Conservation (phyloP, 2,888 invertebrate species). For the Cetonia aurata region DNA sequence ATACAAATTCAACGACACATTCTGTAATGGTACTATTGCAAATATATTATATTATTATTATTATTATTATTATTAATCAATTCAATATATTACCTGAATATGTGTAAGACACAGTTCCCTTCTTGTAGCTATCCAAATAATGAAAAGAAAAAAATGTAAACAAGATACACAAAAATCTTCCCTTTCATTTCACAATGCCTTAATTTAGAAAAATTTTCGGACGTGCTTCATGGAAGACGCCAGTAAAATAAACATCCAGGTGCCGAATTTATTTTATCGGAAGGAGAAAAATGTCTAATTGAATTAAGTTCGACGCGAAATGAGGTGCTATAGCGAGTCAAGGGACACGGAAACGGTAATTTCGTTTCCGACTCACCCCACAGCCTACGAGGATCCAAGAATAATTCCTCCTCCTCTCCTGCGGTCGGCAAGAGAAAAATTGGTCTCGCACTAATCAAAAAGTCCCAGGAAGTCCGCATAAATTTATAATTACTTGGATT, state of each 20-base stretch:
- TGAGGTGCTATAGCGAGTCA: constrained; percentile 10
- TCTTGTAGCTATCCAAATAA: too few relatives aligned
- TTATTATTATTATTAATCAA: too few relatives aligned
- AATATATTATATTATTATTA: too few relatives aligned
- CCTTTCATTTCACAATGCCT: too few relatives aligned
- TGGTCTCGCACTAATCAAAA: constrained; percentile 38
- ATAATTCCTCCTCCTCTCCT: constrained; percentile 28
- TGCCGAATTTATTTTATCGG: neutral
- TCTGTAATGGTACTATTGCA: too few relatives aligned
- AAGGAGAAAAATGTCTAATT: constrained; percentile 20
- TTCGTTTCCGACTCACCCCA: neutral
- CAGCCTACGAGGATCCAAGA: constrained; percentile 17
- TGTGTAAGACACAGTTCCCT: too few relatives aligned
- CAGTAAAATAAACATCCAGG: neutral
- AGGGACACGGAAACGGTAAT: constrained; percentile 14
- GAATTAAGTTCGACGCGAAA: constrained; percentile 30
- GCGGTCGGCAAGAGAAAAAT: constrained; percentile 16
- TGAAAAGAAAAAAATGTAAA: too few relatives aligned
- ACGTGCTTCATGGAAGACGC: too few relatives aligned
- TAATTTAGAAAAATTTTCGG: too few relatives aligned
- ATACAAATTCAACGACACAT: too few relatives aligned
- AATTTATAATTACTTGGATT: constrained; percentile 38
- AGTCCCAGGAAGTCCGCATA: constrained; percentile 38
- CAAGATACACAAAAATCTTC: too few relatives aligned
- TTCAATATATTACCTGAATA: too few relatives aligned